Percentiles rank a stretch among this genome's conserved stretches.
These are phyloP conservation scores for Drosophila biarmipes DNA, from an alignment of 1,140 invertebrate species.

Conservation along the genomic window DNA sequence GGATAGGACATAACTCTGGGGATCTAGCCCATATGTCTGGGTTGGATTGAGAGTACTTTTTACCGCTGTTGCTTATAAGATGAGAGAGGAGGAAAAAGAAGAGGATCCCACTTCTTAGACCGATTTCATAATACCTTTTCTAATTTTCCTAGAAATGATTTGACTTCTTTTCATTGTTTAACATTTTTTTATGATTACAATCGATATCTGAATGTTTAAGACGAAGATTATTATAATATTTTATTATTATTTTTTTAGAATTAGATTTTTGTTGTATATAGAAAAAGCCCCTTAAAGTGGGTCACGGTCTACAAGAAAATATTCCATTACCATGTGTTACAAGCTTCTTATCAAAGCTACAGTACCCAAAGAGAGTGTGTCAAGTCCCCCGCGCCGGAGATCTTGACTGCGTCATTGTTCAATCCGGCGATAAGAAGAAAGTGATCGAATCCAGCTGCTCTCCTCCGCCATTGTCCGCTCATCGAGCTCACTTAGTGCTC, in stretches of 20 bases:
- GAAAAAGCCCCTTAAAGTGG: no score
- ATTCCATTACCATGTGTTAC: neutral
- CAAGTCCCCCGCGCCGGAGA: slow-evolving; percentile 1
- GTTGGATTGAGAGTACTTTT: neutral
- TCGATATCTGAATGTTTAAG: no score
- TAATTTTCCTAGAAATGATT: no score
- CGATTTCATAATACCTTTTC: neutral
- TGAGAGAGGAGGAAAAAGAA: neutral
- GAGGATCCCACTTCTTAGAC: neutral
- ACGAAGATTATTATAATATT: no score
- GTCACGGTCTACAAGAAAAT: neutral
- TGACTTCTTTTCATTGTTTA: no score
- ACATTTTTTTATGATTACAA: no score
- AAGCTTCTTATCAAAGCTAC: no score
- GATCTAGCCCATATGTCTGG: neutral
- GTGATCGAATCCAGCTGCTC: slow-evolving; percentile 24
- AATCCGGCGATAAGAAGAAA: slow-evolving; percentile 25
- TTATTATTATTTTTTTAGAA: no score
- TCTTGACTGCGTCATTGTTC: slow-evolving; percentile 14
- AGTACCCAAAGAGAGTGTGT: neutral
- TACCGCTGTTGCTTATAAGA: neutral
- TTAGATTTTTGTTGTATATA: no score
- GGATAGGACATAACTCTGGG: neutral
- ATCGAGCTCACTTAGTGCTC: slow-evolving; percentile 25
- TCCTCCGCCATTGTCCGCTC: slow-evolving; percentile 31